Conservation (phyloP, 2,797 vertebrate species). For the Miichthys miiuy region DNA sequence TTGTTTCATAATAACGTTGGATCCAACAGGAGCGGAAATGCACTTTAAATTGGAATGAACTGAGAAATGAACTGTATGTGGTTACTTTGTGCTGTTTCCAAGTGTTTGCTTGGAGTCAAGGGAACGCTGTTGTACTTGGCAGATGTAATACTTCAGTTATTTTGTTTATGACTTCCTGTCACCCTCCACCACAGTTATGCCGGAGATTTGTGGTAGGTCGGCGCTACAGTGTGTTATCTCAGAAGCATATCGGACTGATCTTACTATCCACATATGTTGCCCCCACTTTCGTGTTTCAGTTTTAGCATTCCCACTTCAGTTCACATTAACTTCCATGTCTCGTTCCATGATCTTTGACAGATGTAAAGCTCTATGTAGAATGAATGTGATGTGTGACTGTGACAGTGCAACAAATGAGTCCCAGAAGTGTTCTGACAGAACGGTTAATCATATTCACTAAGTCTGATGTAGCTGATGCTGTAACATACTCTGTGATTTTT, state of each 20-base stretch:
- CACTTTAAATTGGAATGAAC: conserved; percentile 32
- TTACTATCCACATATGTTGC: conserved; percentile 4
- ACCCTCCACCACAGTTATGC: conserved; percentile 26
- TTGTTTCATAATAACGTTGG: conserved; percentile 66
- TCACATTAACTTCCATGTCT: conserved; percentile 31
- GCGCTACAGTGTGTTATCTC: conserved; percentile 25
- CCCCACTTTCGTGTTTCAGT: conserved; percentile 15
- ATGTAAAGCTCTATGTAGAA: conserved; percentile 51
- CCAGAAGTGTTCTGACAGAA: conserved; percentile 37
- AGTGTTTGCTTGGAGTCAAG: conserved; percentile 44
- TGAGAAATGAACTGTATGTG: conserved; percentile 34
- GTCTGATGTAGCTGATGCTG: conserved; percentile 37
- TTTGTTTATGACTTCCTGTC: conserved; percentile 77
- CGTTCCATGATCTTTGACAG: conserved; percentile 56
- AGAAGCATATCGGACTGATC: conserved; percentile 20
- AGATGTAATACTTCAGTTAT: conserved; percentile 36
- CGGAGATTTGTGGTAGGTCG: conserved; percentile 28
- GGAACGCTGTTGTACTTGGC: conserved; percentile 54
- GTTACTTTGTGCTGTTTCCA: conserved; percentile 36
- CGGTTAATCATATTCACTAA: conserved; percentile 43
- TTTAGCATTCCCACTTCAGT: conserved; percentile 28
- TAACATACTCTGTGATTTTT: conserved; percentile 31
- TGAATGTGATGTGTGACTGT: conserved; percentile 5
- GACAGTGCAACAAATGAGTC: conserved; percentile 38
- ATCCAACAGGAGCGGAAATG: conserved; percentile 42